Evolutionary conservation across 2,888 invertebrate genomes (phyloP).

Genomic region (Prostheceraeus crozeri): DNA sequence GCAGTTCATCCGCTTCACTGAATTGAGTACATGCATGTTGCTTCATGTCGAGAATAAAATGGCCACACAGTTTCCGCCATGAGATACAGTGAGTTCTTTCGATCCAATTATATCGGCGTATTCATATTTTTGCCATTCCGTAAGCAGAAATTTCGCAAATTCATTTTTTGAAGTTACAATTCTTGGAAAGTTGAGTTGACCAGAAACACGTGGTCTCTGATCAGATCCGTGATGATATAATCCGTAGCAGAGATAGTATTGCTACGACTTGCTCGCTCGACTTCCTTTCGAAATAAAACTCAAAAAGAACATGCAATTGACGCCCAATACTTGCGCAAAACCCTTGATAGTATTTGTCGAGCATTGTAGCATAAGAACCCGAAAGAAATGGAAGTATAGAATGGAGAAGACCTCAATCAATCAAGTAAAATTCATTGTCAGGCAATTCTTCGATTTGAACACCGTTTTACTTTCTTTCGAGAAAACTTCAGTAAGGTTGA

Average conservation of each 20-base stretch:
- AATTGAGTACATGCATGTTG: neutral
- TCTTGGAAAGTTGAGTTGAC: conserved; percentile 26
- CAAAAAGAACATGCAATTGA: conserved; percentile 36
- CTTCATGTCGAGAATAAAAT: no score
- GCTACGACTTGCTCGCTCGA: conserved; percentile 28
- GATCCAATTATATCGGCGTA: conserved; percentile 28
- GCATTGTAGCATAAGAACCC: conserved; percentile 33
- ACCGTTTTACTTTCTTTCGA: conserved; percentile 32
- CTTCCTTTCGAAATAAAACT: conserved; percentile 10
- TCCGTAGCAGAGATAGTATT: neutral
- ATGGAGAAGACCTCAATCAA: conserved; percentile 38
- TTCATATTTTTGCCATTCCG: conserved; percentile 33
- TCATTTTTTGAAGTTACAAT: conserved; percentile 33
- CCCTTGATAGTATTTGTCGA: conserved; percentile 13
- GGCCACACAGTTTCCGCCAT: conserved; percentile 33
- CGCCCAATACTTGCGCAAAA: conserved; percentile 22
- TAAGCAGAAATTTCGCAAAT: conserved; percentile 30
- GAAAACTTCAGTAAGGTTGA: conserved; percentile 25
- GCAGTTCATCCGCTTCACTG: conserved; percentile 20
- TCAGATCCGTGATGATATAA: conserved; percentile 33
- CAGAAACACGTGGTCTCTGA: conserved; percentile 21
- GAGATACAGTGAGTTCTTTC: conserved; percentile 26
- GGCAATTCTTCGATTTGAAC: conserved; percentile 16
- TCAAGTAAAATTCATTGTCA: conserved; percentile 31
- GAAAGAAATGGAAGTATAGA: conserved; percentile 27